Evolutionary conservation across 2,888 invertebrate species (phyloP), one percentile per base, ranked within the genome.

Genomic region (Crepidodera aurea): DNA sequence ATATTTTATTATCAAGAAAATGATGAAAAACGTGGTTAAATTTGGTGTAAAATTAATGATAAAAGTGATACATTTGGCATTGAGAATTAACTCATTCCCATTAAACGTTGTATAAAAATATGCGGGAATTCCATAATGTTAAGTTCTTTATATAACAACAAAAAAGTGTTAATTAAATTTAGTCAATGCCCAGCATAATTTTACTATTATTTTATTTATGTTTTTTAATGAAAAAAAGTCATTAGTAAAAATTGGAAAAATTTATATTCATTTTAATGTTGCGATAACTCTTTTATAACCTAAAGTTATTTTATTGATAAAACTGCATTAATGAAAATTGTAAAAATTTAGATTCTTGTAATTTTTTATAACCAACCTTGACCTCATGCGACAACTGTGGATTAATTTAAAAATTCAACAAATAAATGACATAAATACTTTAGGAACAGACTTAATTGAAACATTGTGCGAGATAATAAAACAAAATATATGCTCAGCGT

Each of bases 321-420:
- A 37, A 37, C 22, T 13, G 16, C 15, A 15, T 8, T 19, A 37
- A 37, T 25, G 8, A 34, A 48, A 34, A 51, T 51, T 37, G 22
- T 51, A 10, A 39, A 51, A 37, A 12, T 32, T 51, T 19, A n/a
- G 13, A 51, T 51, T 37, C 46, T 12, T 42, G 10, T 18, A 46
- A 25, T 12, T 1, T 46, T 13, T 46, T 10, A 44, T 44, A 46
- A 37, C 18, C 13, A 51, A 39, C 39, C 51, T 51, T 51, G 51
- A 37, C 34, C 51, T 19, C 51, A 15, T 16, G 3, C 37, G 37
- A 51, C 12, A 19, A n/a, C 22, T n/a, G 10, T 22, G 22, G 13
- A 34, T 51, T 51, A 37, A 12, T 34, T 37, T 25, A 25, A 46
- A 42, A 4, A 3, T 32, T 37, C 13, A 37, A 12, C 37, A 13